Conservation (phyloP, 2,888 invertebrate species). For the Trissonchulus sp. region DNA sequence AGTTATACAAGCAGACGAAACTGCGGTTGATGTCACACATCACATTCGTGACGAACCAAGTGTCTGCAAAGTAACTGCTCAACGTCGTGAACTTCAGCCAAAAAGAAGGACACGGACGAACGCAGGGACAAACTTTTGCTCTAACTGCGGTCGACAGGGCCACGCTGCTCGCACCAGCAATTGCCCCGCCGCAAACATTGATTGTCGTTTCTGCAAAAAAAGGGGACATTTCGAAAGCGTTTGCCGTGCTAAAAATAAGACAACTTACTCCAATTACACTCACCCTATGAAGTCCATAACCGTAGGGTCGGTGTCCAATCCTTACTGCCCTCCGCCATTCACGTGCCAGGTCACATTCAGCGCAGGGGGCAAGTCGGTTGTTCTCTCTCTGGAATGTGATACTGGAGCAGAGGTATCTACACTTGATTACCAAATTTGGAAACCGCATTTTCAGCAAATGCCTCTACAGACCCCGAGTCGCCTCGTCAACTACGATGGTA, state of each 20-base stretch:
- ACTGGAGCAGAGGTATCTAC: neutral
- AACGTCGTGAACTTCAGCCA: neutral
- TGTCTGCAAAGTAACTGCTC: neutral
- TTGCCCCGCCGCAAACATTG: neutral
- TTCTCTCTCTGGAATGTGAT: neutral
- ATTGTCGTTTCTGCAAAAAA: neutral
- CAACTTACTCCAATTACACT: no score
- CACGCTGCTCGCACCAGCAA: neutral
- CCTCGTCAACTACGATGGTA: neutral
- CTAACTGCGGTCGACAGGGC: neutral
- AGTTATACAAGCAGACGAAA: neutral
- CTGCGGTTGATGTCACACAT: neutral
- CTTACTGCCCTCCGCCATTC: neutral
- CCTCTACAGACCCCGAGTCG: neutral
- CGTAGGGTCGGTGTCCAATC: neutral
- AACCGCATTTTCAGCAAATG: neutral
- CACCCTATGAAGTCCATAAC: neutral
- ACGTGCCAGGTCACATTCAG: neutral
- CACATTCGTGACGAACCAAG: neutral
- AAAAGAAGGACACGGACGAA: neutral
- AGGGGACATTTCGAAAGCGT: neutral
- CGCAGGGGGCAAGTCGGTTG: neutral
- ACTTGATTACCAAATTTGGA: neutral
- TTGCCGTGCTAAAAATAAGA: neutral
- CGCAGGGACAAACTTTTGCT: neutral